phyloP scores from a whole-genome alignment of 1,140 invertebrate species.

The Drosophila trapezifrons region DNA sequence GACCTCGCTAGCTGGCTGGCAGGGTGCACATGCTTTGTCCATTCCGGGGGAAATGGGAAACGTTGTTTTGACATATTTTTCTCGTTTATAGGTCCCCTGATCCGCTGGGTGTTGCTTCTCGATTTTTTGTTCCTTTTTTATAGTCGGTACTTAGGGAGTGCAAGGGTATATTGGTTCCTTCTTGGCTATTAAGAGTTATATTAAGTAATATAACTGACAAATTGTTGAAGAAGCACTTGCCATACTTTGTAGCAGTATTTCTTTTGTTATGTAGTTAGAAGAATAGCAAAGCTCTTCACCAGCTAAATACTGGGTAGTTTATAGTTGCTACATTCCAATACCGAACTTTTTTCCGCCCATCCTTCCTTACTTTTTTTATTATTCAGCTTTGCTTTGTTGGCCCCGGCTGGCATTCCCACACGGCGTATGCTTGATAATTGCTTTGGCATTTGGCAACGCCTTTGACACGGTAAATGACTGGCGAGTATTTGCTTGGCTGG shows the following conservation, averaged over 20 bases:
- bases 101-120: slow-evolving; percentile 45
- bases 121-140: slow-evolving; percentile 25
- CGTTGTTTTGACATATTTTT: slow-evolving; percentile 75
- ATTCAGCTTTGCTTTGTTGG: slow-evolving; percentile 12
- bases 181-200: too few species aligned
- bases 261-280: background rate
- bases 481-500: slow-evolving; percentile 67
- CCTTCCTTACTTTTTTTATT: slow-evolving; percentile 6
- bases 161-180: background rate
- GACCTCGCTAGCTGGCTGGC: slow-evolving; percentile 45
- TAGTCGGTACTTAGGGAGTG: slow-evolving; percentile 1
- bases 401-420: slow-evolving; percentile 37
- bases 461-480: slow-evolving; percentile 73
- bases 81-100: slow-evolving; percentile 46
- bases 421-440: slow-evolving; percentile 69
- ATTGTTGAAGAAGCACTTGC: background rate
- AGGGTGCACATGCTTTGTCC: slow-evolving; percentile 72
- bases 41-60: slow-evolving; percentile 66
- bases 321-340: background rate
- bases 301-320: background rate
- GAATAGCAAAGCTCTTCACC: background rate
- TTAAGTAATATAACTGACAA: too few species aligned
- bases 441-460: slow-evolving; percentile 64
- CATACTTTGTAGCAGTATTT: too few species aligned
- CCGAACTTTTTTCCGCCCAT: background rate